phyloP scores from a whole-genome alignment of 35 echinoderm and acorn worm species.

The Heliocidaris tuberculata region DNA sequence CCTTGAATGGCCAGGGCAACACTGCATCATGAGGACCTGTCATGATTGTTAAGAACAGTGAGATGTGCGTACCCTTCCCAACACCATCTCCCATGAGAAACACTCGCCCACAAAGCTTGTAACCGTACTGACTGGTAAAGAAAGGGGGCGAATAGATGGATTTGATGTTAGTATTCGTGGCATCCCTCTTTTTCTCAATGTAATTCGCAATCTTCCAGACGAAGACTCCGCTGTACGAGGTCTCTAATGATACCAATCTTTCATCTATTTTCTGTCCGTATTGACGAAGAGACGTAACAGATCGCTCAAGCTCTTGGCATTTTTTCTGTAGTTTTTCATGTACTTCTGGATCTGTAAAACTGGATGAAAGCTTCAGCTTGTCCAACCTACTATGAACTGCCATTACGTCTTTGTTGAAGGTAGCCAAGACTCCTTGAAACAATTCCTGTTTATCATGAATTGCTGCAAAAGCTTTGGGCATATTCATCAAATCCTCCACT shows the following conservation, averaged over 20 bases:
- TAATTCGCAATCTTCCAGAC: constrained; percentile 54
- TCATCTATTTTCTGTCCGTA: neutral
- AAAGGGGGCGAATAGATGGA: too few relatives aligned
- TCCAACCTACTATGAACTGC: neutral
- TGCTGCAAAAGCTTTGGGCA: neutral
- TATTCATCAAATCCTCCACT: neutral
- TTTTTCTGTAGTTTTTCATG: neutral
- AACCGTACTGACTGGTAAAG: too few relatives aligned
- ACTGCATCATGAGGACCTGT: too few relatives aligned
- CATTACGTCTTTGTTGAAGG: neutral
- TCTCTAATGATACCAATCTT: neutral
- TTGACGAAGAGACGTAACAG: neutral
- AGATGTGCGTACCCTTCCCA: too few relatives aligned
- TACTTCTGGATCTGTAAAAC: neutral
- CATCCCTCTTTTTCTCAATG: constrained; percentile 34
- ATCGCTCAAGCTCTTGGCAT: neutral
- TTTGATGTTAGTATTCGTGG: neutral
- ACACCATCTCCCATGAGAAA: too few relatives aligned
- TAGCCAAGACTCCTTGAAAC: neutral
- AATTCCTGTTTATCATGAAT: neutral
- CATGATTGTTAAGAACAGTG: too few relatives aligned
- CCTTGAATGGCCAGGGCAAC: too few relatives aligned
- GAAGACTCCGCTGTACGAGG: constrained; percentile 36
- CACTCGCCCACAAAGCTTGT: too few relatives aligned
- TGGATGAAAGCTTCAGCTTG: neutral